Percentiles rank a stretch among this genome's conserved stretches.
Evolutionary conservation across 2,113 vertebrate species (phyloP).

Genomic region (Neofelis nebulosa): DNA sequence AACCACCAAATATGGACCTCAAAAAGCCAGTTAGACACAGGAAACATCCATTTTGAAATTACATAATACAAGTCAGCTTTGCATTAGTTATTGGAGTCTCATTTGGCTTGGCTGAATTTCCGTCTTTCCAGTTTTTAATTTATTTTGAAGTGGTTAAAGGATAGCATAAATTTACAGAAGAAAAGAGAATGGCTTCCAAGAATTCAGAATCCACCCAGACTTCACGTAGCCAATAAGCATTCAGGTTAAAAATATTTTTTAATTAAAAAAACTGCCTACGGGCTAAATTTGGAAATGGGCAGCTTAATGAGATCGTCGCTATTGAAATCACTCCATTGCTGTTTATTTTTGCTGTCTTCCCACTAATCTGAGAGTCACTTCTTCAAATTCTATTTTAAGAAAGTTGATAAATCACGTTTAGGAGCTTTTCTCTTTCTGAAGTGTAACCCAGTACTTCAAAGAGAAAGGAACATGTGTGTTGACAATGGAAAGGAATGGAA

Average conservation of each 20-base stretch:
- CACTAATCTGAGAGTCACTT: constrained; percentile 83
- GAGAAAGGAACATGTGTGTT: constrained; percentile 73
- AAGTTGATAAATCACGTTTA: constrained; percentile 81
- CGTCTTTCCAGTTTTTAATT: constrained; percentile 78
- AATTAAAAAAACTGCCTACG: constrained; percentile 85
- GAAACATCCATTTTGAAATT: constrained; percentile 71
- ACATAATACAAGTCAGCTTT: constrained; percentile 75
- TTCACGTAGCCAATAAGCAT: constrained; percentile 78
- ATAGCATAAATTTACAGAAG: constrained; percentile 76
- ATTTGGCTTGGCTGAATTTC: constrained; percentile 78
- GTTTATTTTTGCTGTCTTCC: constrained; percentile 83
- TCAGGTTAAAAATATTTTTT: constrained; percentile 85
- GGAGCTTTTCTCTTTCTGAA: constrained; percentile 61
- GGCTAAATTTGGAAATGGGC: constrained; percentile 83
- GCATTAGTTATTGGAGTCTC: constrained; percentile 74
- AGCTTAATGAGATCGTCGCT: constrained; percentile 82
- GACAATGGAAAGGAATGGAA: constrained; percentile 70
- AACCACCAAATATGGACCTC: constrained; percentile 57
- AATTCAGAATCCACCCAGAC: constrained; percentile 79
- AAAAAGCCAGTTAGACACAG: constrained; percentile 35
- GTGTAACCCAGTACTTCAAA: constrained; percentile 69
- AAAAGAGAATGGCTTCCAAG: constrained; percentile 78
- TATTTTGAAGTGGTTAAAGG: constrained; percentile 79
- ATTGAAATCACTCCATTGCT: constrained; percentile 84
- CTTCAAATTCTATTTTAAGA: constrained; percentile 83